These are phyloP conservation scores for Calonectris borealis DNA, from an alignment of 2,113 vertebrate species.

Conservation along the genomic window DNA sequence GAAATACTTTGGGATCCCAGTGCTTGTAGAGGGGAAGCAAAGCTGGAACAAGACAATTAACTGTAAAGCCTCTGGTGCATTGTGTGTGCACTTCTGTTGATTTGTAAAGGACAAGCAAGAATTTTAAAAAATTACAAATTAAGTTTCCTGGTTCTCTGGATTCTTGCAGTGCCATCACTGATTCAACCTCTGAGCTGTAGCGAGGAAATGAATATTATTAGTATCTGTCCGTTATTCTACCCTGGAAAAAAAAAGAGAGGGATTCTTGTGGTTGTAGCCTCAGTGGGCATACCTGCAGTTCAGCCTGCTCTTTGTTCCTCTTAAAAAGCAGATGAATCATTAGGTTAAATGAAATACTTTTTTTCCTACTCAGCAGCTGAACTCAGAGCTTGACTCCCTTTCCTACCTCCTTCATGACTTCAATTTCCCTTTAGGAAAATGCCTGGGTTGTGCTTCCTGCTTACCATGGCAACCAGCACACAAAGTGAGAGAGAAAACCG, in stretches of 20 bases:
- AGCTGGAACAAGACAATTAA: neutral
- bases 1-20: neutral
- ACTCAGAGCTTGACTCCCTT: neutral
- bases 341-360: neutral
- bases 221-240: neutral
- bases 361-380: neutral
- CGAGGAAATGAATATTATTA: neutral
- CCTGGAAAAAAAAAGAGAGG: neutral
- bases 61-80: neutral
- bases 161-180: neutral
- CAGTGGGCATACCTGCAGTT: neutral
- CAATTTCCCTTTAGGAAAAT: slow-evolving; percentile 44
- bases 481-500: neutral
- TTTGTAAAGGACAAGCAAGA: neutral
- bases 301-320: neutral
- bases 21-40: neutral
- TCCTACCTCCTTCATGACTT: slow-evolving; percentile 34
- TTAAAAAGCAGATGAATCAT: neutral
- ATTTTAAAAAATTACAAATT: neutral
- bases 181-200: neutral
- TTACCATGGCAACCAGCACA: slow-evolving; percentile 41
- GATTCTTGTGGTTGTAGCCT: neutral
- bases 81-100: neutral
- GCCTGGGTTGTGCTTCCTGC: slow-evolving; percentile 27
- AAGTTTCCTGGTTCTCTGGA: neutral